Evolutionary conservation across 2,797 vertebrate genomes (phyloP).

Genomic region (Zenarchopterus dispar): DNA sequence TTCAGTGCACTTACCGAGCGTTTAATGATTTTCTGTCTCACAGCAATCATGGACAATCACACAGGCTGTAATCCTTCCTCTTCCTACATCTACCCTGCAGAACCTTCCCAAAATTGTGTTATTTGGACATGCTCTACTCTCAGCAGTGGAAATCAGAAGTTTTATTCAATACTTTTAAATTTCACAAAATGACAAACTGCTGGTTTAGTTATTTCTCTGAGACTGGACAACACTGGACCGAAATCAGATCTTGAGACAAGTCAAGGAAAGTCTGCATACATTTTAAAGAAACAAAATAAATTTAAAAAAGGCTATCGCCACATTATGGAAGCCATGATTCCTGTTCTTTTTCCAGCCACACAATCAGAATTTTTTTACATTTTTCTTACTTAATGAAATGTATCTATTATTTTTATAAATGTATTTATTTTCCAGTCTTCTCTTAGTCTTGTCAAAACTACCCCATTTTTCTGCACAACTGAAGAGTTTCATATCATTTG

Average conservation of each 20-base stretch:
- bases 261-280: not conserved
- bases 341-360: too few species aligned
- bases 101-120: not conserved
- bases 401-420: too few species aligned
- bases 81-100: not conserved
- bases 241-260: not conserved
- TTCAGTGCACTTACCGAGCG: slow-evolving; percentile 28
- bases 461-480: too few species aligned
- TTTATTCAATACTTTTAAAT: too few species aligned
- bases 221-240: not conserved
- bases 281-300: too few species aligned
- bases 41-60: slow-evolving; percentile 36
- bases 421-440: too few species aligned
- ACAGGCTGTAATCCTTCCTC: slow-evolving; percentile 8
- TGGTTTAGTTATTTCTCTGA: not conserved
- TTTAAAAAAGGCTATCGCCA: too few species aligned
- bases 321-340: too few species aligned
- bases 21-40: slow-evolving; percentile 64
- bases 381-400: too few species aligned
- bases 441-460: too few species aligned
- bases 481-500: too few species aligned
- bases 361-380: too few species aligned
- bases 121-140: not conserved
- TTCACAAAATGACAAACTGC: not conserved
- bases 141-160: not conserved